These are phyloP conservation scores for Drosophila carrolli DNA, from an alignment of 1,140 invertebrate species.

Conservation along the genomic window DNA sequence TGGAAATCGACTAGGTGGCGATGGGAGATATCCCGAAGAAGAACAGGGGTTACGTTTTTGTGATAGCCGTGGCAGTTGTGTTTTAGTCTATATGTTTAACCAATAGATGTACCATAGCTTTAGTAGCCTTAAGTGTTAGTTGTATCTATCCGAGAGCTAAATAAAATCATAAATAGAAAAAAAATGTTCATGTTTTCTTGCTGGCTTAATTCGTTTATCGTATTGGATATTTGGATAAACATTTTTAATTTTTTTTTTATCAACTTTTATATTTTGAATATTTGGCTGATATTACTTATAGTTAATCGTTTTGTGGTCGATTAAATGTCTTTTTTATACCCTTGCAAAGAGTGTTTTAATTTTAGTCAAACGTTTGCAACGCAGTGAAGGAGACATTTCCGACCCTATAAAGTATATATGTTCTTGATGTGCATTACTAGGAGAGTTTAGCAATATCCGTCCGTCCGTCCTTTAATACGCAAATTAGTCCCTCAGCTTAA, in stretches of 20 bases:
- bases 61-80: slow-evolving; percentile 60
- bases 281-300: too few species aligned
- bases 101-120: slow-evolving; percentile 55
- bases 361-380: too few species aligned
- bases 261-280: not conserved
- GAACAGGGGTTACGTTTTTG: slow-evolving; percentile 38
- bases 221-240: not conserved
- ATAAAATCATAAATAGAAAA: slow-evolving; percentile 44
- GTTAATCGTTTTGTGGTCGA: too few species aligned
- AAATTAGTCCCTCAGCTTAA: too few species aligned
- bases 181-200: not conserved
- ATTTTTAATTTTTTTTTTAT: not conserved
- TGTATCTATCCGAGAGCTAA: slow-evolving; percentile 38
- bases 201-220: not conserved
- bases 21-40: not conserved
- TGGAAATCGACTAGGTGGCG: slow-evolving; percentile 76
- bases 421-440: too few species aligned
- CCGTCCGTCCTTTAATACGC: too few species aligned
- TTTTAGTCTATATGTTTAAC: slow-evolving; percentile 46
- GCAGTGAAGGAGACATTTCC: too few species aligned
- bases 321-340: too few species aligned
- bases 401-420: too few species aligned
- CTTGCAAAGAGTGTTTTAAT: too few species aligned
- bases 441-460: too few species aligned
- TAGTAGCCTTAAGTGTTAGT: slow-evolving; percentile 72